Percentiles rank a stretch among this genome's conserved stretches.
phyloP scores from a whole-genome alignment of 1,140 invertebrate genomes.

The Drosophila ohnishii region DNA sequence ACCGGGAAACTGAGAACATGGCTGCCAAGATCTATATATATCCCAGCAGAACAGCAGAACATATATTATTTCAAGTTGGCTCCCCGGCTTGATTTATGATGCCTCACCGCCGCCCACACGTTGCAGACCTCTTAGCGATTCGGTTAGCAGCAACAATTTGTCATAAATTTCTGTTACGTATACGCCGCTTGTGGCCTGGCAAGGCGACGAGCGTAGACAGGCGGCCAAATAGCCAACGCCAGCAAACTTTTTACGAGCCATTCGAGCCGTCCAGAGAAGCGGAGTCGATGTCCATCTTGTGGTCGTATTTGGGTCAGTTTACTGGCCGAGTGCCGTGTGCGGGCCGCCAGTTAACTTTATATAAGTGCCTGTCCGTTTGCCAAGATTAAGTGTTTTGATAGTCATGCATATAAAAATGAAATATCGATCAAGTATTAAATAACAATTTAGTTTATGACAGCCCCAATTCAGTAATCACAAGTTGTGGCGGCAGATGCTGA shows the following conservation, averaged over 20 bases:
- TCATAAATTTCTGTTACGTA: slow-evolving; percentile 70
- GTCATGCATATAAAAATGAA: slow-evolving; percentile 82
- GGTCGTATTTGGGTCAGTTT: slow-evolving; percentile 77
- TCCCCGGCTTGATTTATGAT: slow-evolving; percentile 67
- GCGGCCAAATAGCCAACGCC: slow-evolving; percentile 60
- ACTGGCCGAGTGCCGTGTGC: slow-evolving; percentile 42
- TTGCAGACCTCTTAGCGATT: slow-evolving; percentile 72
- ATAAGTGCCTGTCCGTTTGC: slow-evolving; percentile 70
- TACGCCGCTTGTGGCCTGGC: slow-evolving; percentile 35
- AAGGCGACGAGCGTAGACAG: slow-evolving; percentile 17
- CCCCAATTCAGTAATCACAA: slow-evolving; percentile 51
- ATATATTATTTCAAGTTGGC: slow-evolving; percentile 48
- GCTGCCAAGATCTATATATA: slow-evolving; percentile 27
- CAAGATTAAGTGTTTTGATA: slow-evolving; percentile 80
- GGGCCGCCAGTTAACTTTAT: slow-evolving; percentile 67
- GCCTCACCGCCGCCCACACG: slow-evolving; percentile 53
- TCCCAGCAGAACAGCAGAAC: slow-evolving; percentile 9
- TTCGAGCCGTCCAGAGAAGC: slow-evolving; percentile 31
- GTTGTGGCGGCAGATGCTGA: slow-evolving; percentile 34
- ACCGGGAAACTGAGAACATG: background rate
- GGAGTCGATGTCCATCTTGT: slow-evolving; percentile 72
- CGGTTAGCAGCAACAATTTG: slow-evolving; percentile 79
- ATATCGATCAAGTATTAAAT: slow-evolving; percentile 82
- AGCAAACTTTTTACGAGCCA: slow-evolving; percentile 73
- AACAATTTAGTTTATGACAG: slow-evolving; percentile 80